These are phyloP conservation scores for Pogonomyrmex californicus DNA, from an alignment of 1,140 invertebrate genomes.

Conservation along the genomic window DNA sequence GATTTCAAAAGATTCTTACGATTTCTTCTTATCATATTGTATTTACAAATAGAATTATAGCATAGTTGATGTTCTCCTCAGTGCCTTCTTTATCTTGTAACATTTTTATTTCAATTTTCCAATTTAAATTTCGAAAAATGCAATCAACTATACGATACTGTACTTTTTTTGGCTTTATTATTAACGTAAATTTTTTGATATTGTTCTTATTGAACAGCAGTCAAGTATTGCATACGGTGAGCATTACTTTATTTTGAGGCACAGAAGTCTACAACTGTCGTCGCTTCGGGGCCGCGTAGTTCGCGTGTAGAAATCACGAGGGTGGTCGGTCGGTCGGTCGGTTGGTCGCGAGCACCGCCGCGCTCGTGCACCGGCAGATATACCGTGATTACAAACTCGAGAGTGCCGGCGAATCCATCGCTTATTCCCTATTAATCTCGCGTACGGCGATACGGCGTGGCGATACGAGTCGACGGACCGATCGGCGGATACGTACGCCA, in stretches of 20 bases:
- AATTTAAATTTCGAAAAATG: neutral
- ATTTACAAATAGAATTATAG: neutral
- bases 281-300: slow-evolving; percentile 43
- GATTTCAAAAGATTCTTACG: neutral
- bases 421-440: slow-evolving; percentile 77
- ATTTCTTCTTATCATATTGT: neutral
- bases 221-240: neutral
- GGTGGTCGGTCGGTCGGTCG: slow-evolving; percentile 61
- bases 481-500: slow-evolving; percentile 49
- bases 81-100: neutral
- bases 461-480: slow-evolving; percentile 58
- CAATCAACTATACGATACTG: neutral
- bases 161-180: neutral
- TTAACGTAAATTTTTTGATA: neutral
- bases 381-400: slow-evolving; percentile 75
- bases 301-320: slow-evolving; percentile 75
- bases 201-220: neutral
- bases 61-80: neutral
- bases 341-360: slow-evolving; percentile 25
- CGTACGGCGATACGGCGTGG: slow-evolving; percentile 56
- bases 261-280: slow-evolving; percentile 13
- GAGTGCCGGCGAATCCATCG: slow-evolving; percentile 66
- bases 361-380: slow-evolving; percentile 54
- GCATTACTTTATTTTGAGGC: neutral
- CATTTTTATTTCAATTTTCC: neutral